Base-by-base conservation (phyloP, 2,113 vertebrate species). In the Xiphophorus couchianus region DNA sequence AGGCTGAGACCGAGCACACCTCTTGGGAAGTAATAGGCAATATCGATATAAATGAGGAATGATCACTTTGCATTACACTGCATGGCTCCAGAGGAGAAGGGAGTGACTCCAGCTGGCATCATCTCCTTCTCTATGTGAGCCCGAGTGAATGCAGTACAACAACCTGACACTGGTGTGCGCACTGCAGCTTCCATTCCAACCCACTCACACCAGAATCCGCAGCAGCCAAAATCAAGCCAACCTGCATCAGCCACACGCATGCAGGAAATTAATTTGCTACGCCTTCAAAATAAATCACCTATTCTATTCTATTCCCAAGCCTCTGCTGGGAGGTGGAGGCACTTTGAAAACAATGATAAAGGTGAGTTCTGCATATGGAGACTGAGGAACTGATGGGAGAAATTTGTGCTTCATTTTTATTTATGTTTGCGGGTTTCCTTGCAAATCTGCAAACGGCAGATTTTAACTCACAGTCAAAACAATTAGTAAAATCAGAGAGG, bases 131-230 rank as follows among this genome's bases (percentile, higher is more conserved):
- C 76, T 69, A 58, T 37, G 2, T n/a, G 37, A 76, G 62, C 33
- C 39, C 42, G 25, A 58, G 17, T 58, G 71, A 66, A 71, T 92
- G 92, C 88, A 93, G 76, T 91, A 89, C 90, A 83, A 22, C 78
- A 74, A 82, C 5, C 80, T 31, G 82, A 81, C 93, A 58, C 90
- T 91, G 86, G 91, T 82, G 76, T 19, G 90, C 89, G 93, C 91
- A 81, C 85, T 90, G 84, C 87, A 91, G 88, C 91, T 87, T 89
- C 51, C 17, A 61, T 81, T 77, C 75, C 80, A 68, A 31, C 69
- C 69, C 27, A 29, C 68, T 81, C 64, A 48, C 61, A 54, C 61
- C 60, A 65, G 75, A 10, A 27, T 71, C 84, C 65, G 75, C 84
- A 81, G 29, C 75, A 61, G 65, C 64, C 64, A 3, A 1, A 17